These are phyloP conservation scores for Prochilodus magdalenae DNA, from an alignment of 2,113 vertebrate species.

Conservation along the genomic window DNA sequence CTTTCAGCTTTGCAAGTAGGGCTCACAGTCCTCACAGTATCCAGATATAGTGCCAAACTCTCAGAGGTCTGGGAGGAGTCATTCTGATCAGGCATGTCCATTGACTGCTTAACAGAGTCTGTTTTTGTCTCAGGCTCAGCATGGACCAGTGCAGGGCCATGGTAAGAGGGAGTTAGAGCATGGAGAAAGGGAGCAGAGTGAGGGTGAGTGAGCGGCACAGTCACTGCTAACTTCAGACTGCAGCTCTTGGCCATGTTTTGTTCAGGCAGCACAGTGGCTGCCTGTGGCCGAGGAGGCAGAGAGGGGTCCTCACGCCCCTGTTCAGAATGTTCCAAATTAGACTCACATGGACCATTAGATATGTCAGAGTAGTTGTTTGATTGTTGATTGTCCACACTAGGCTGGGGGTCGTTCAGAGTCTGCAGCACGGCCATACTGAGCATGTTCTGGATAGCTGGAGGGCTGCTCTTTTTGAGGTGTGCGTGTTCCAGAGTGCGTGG, in stretches of 20 bases:
- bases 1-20: conserved; percentile 12
- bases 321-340: conserved; percentile 22
- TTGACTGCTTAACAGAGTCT: conserved; percentile 46
- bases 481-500: conserved; percentile 74
- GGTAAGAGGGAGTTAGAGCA: conserved; percentile 56
- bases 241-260: conserved; percentile 53
- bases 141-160: too few relatives aligned
- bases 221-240: conserved; percentile 50
- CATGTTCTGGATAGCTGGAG: conserved; percentile 86
- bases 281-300: conserved; percentile 55
- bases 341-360: conserved; percentile 38
- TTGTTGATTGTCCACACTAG: background rate
- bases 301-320: conserved; percentile 9
- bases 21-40: conserved; percentile 18
- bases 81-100: conserved; percentile 46
- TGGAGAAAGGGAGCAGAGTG: conserved; percentile 63
- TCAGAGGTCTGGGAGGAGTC: conserved; percentile 53
- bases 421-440: conserved; percentile 79
- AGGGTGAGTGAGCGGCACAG: conserved; percentile 50
- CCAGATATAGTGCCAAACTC: conserved; percentile 42
- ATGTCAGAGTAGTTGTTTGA: conserved; percentile 31
- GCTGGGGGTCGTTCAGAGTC: conserved; percentile 52
- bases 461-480: conserved; percentile 72
- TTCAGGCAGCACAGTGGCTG: conserved; percentile 69
- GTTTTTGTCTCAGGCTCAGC: conserved; percentile 52